phyloP scores from a whole-genome alignment of 2,888 invertebrate genomes.

The Laspeyria flexula region DNA sequence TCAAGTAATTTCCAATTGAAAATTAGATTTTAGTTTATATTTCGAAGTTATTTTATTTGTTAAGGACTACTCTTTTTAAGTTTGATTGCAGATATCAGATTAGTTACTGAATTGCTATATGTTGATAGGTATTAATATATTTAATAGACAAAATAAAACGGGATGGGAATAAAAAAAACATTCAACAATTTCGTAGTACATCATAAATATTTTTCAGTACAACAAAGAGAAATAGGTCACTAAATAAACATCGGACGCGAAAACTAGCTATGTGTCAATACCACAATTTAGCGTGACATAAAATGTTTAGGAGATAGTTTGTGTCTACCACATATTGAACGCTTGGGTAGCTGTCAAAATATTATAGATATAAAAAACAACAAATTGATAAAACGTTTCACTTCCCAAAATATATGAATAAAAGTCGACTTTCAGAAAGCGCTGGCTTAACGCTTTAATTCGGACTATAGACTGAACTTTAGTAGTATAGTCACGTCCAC shows the following conservation, averaged over 20 bases:
- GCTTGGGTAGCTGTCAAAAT: background rate
- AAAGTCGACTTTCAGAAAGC: conserved; percentile 1
- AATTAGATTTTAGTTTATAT: background rate
- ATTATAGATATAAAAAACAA: background rate
- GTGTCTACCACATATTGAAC: background rate
- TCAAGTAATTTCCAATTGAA: background rate
- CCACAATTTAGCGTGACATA: background rate
- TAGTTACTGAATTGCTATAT: background rate
- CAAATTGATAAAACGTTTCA: background rate
- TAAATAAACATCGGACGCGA: background rate
- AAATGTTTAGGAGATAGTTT: background rate
- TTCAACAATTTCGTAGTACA: background rate
- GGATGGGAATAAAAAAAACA: background rate
- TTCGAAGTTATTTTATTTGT: background rate
- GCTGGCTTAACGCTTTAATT: background rate
- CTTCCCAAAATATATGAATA: background rate
- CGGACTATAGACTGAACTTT: conserved; percentile 7
- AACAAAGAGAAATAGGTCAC: background rate
- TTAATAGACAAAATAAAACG: no score
- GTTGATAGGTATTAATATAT: background rate
- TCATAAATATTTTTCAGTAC: background rate
- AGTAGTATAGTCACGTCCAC: conserved; percentile 2
- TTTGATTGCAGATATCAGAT: background rate
- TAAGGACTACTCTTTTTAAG: background rate
- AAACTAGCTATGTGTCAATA: background rate